Evolutionary conservation across 2,888 invertebrate species (phyloP), one percentile per base, ranked within the genome.

Genomic region (Sinelater perroti): DNA sequence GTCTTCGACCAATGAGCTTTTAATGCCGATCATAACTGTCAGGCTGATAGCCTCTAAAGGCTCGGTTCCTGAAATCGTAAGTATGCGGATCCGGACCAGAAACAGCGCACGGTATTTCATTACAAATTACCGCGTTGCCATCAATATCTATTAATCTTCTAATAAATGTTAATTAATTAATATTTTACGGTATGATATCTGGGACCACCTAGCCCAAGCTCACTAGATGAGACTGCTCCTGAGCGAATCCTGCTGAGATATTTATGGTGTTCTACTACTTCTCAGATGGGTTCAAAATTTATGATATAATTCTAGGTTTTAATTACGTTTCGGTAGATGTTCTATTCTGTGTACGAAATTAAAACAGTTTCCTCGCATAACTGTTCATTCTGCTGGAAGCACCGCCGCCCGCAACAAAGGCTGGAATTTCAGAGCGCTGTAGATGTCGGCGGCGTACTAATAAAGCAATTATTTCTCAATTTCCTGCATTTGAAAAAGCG

Each of bases 81-180:
- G 24, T 4, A 42, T 42, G n/a, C n/a, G 16, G 1, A 38, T 38
- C 7, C 10, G 10, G 13, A 10, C 7, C 4, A 28, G 1, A 33
- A 13, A 10, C 35, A 21, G 6, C 28, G 28, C 28, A 26, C 30
- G 30, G 58, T 47, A 58, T 53, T 47, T 40, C 20, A 40, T 53
- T 58, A 58, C 58, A 53, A 58, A 58, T 58, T 47, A 38, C 49
- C 53, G 45, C 52, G 42, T 53, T 8, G 26, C 42, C 24, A 33
- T 58, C 58, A 46, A 52, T 46, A 55, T 42, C 55, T 40, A 56
- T 60, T 60, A 55, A 56, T 60, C 56, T 52, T 56, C 30, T 36
- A 60, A 63, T 63, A 60, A 50, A 60, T 55, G 47, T 60, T 58
- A 63, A 63, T 60, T 56, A 60, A 60, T 63, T 60, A 63, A 58